Base-by-base conservation (phyloP, 2,888 invertebrate genomes). In the Terebella lapidaria region DNA sequence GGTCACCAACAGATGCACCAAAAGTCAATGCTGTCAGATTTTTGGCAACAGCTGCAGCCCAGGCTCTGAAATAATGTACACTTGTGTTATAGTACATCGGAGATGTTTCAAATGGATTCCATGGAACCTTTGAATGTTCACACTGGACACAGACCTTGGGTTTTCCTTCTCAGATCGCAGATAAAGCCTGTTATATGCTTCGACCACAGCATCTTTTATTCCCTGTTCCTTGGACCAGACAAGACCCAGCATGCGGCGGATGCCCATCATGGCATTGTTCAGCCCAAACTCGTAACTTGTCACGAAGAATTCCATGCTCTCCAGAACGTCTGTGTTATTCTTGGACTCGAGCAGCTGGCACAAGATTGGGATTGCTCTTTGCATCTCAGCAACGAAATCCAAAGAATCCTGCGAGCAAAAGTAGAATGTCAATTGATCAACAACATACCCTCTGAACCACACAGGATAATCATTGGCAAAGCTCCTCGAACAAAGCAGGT, bases 221-320 rank as follows among this genome's bases (percentile, higher is more conserved):
- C 85, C 85, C 72, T 87, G 85, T 78, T 92, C 92, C n/a, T 87
- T 87, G 15, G 89, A 88, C 86, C 89, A 89, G 59, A 92, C 88
- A 53, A 92, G 83, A 57, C 86, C 83, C 67, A 92, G 78, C 89
- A 93, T 91, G 70, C 86, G 86, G 60, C 86, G 84, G 61, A 92
- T 86, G 1, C 91, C 92, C 35, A 81, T 73, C 68, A 87, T 85
- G 2, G 75, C 72, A 15, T 74, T 70, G 2, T 70, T 66, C 49
- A 79, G 67, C 1, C 78, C 78, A 68, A 82, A 81, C 67, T 81
- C 75, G 89, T 88, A 56, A 87, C 75, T 73, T 4, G 88, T 86
- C 0, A 90, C 89, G 70, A 95, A 89, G 76, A 94, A 92, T 61
- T 91, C 88, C 27, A 95, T 89, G 0, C 94, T 90, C 78, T 94